Base-by-base conservation (phyloP, 1,140 invertebrate genomes). In the Dreissena rostriformis region DNA sequence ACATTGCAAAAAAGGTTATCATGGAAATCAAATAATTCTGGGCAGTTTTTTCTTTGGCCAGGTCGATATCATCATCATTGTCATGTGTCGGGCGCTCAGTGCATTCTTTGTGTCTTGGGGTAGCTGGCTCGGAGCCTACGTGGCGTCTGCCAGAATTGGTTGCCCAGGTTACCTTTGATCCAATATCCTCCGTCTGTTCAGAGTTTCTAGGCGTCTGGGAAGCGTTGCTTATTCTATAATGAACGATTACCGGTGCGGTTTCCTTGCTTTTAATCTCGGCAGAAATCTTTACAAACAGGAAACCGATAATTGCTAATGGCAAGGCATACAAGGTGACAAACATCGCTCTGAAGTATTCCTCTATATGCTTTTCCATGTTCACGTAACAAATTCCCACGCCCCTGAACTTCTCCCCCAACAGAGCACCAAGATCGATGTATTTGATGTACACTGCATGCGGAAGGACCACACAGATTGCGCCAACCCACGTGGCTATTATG, bases 381-480 rank as follows among this genome's bases (percentile, higher is more conserved):
- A 93, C 88, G 49, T 90, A 91, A 81, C 93, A 94, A 28, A 94
- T 90, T 10, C 92, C 93, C 1, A 91, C 90, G 8, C 90, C 90
- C 5, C 86, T 71, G 80, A 92, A 92, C n/a, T 86, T 66, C n/a
- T 71, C 57, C 55, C 90, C 91, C n/a, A 93, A 87, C 49, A 90
- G 89, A 89, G 96, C 95, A 91, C 94, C 95, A 73, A 96, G 91
- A 91, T 96, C 95, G 39, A 96, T 94, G 89, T 96, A 96, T 80
- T 95, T 95, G 66, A 95, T 96, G 89, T 96, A 96, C 52, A 96
- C 95, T 53, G 96, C 95, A 93, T 96, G 96, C 1, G 96, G 96
- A 80, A 96, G 92, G 0, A 96, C 96, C 29, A 96, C 95, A 88
- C 96, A 96, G 80, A 96, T 94, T 19, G 96, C 95, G 28, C 95